Percentiles rank a stretch among this genome's conserved stretches.
Evolutionary conservation across 2,888 invertebrate genomes (phyloP).

Genomic region (Sphaerophoria taeniata): DNA sequence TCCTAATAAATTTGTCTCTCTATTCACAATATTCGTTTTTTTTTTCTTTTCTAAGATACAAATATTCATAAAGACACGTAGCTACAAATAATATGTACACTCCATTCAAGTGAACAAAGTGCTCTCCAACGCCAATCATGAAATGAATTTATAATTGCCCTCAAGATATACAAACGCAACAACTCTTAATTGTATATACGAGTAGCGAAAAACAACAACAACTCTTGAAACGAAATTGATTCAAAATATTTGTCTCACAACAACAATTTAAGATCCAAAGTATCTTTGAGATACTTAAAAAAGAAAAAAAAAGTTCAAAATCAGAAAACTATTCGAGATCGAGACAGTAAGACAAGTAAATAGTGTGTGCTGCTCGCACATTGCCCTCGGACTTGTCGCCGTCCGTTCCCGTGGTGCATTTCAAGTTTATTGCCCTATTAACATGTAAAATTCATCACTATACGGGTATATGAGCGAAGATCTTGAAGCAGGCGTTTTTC

Average conservation of each 20-base stretch:
- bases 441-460: constrained; percentile 67
- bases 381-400: background rate
- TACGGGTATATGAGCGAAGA: constrained; percentile 1
- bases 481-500: constrained; percentile 17
- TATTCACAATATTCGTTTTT: background rate
- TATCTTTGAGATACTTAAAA: background rate
- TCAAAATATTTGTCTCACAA: constrained; percentile 37
- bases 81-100: background rate
- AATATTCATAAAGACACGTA: background rate
- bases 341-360: background rate
- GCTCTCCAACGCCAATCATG: constrained; percentile 27
- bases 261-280: background rate
- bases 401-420: background rate
- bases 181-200: background rate
- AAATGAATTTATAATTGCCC: constrained; percentile 27
- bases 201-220: background rate
- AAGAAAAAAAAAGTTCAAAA: constrained; percentile 1
- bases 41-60: background rate
- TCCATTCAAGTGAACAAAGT: constrained; percentile 31
- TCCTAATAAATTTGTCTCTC: background rate
- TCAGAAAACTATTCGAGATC: background rate
- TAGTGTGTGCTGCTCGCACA: background rate
- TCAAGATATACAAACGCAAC: constrained; percentile 13
- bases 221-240: constrained; percentile 12
- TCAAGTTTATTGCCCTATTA: constrained; percentile 70